Evolutionary conservation across 2,888 invertebrate genomes (phyloP).

Genomic region (Cephalotes varians): DNA sequence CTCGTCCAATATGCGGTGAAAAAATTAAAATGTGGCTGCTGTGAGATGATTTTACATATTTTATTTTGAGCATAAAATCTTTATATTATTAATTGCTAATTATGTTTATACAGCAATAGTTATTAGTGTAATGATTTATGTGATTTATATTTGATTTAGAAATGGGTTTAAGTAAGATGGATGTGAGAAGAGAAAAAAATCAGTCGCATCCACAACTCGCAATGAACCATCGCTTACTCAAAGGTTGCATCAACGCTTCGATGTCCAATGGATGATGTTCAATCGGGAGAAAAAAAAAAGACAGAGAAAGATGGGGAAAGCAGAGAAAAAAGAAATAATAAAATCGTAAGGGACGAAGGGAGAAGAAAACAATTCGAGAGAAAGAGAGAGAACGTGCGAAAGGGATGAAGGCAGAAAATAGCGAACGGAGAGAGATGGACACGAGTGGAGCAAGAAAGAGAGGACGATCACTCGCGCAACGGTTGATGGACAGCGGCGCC

Average conservation of each 20-base stretch:
- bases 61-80: neutral
- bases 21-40: constrained; percentile 16
- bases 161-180: neutral
- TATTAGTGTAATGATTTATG: neutral
- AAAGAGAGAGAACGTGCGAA: constrained; percentile 15
- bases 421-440: constrained; percentile 27
- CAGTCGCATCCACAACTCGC: constrained; percentile 31
- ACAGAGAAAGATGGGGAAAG: constrained; percentile 24
- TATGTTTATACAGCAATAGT: neutral
- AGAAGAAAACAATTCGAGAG: constrained; percentile 7
- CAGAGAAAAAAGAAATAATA: constrained; percentile 42
- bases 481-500: constrained; percentile 86
- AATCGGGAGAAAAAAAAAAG: constrained; percentile 45
- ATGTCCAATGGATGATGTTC: constrained; percentile 68
- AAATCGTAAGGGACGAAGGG: constrained; percentile 24
- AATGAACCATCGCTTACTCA: constrained; percentile 59
- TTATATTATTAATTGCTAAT: neutral
- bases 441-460: constrained; percentile 45
- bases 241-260: constrained; percentile 61
- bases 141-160: neutral
- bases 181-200: neutral
- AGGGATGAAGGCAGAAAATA: constrained; percentile 33
- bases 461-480: constrained; percentile 74
- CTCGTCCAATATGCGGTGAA: constrained; percentile 3
- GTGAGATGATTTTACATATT: neutral